phyloP scores from a whole-genome alignment of 2,888 invertebrate genomes.

The Andrena camellia region DNA sequence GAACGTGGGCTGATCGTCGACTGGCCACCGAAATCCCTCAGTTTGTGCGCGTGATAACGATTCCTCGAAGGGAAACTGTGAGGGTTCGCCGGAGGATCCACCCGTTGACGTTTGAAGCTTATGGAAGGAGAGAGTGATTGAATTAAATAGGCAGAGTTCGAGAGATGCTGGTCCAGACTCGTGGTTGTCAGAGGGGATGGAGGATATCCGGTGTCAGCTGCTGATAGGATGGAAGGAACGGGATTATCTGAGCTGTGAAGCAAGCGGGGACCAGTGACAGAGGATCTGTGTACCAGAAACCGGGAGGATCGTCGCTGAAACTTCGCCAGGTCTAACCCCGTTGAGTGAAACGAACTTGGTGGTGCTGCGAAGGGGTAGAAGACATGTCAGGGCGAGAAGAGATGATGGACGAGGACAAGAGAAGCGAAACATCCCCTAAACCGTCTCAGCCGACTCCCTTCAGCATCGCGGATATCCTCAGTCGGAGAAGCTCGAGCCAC shows the following conservation, averaged over 20 bases:
- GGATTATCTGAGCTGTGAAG: slow-evolving; percentile 3
- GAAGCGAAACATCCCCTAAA: slow-evolving; percentile 78
- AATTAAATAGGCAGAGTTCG: background rate
- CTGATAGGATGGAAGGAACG: background rate
- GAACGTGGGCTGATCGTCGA: slow-evolving; percentile 27
- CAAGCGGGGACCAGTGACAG: background rate
- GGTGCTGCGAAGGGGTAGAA: slow-evolving; percentile 33
- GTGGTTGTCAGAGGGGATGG: slow-evolving; percentile 1
- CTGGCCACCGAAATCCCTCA: background rate
- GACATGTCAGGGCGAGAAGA: slow-evolving; percentile 53
- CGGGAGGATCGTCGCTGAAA: background rate
- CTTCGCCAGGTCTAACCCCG: background rate
- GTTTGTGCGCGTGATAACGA: background rate
- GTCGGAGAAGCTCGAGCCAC: slow-evolving; percentile 63
- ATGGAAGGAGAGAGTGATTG: background rate
- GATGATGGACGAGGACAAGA: slow-evolving; percentile 75
- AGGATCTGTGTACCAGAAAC: background rate
- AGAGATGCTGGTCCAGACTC: background rate
- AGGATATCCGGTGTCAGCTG: background rate
- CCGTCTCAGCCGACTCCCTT: slow-evolving; percentile 82
- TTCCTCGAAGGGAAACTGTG: background rate
- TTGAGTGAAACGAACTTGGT: background rate
- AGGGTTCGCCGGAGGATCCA: background rate
- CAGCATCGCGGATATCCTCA: slow-evolving; percentile 83
- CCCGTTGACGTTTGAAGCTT: background rate